Evolutionary conservation across 2,113 vertebrate species (phyloP), one percentile per base, ranked within the genome.

Genomic region (Apodemus speciosus): DNA sequence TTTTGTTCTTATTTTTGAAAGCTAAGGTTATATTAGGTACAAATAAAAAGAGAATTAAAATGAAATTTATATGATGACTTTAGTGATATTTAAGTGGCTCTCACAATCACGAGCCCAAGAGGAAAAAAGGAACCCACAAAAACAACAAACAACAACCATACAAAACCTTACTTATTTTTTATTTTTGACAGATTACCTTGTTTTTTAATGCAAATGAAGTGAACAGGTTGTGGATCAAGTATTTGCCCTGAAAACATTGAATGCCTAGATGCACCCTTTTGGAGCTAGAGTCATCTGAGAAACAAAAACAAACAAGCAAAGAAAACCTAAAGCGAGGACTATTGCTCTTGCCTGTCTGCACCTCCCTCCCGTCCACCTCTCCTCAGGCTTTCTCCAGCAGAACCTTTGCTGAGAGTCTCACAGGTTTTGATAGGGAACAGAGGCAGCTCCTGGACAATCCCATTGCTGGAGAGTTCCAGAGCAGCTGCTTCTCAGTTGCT

Each of bases 1-100:
- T 97, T 98, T 97, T 96, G 90, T 64, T 97, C 93, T 95, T 92
- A 95, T 91, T 75, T 96, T 85, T 64, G 6, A 77, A 69, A 92
- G 84, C 72, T 86, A 35, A 91, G 96, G 38, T 86, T 93, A 0
- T 96, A 32, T 91, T 93, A 91, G 76, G 93, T 93, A 91, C 30
- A 91, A 89, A 94, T 94, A 46, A 95, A 38, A 79, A 53, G 25
- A 40, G 30, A 56, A 89, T 95, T 94, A 94, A 88, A 95, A 91
- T 97, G 23, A 95, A 94, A 97, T 97, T 93, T 96, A 3, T 93
- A 85, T 64, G 43, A 80, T 87, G 46, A 71, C 89, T 93, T 79
- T n/a, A 85, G 1, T 56, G 51, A 40, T 80, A 96, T 97, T 96
- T 96, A 93, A 96, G 43, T 89, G 62, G 95, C 46, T 91, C 96